Evolutionary conservation across 2,797 vertebrate species (phyloP).

Genomic region (Sylvia borin): DNA sequence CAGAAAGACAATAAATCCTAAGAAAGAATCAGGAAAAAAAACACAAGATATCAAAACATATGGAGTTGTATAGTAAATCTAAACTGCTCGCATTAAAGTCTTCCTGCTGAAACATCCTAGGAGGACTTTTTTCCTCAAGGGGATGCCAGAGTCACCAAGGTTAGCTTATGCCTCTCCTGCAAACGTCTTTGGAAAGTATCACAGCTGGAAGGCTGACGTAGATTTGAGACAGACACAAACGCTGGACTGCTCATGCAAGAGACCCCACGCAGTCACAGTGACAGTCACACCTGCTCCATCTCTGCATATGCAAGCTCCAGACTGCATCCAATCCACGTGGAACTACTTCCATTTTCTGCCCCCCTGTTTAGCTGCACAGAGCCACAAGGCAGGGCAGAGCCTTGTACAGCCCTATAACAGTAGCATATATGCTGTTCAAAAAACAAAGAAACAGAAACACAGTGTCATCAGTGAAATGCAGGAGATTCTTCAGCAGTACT

Average conservation of each 20-base stretch:
- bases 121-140: neutral
- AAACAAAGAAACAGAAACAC: neutral
- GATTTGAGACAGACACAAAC: neutral
- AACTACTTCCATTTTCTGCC: neutral
- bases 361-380: neutral
- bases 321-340: neutral
- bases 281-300: neutral
- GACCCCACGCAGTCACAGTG: neutral
- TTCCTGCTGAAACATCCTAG: neutral
- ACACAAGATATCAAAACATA: neutral
- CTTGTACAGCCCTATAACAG: too few relatives aligned
- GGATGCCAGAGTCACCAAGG: neutral
- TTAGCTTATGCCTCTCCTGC: neutral
- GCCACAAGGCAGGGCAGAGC: neutral
- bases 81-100: neutral
- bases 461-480: neutral
- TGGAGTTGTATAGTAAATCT: neutral
- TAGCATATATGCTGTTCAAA: neutral
- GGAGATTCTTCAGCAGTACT: neutral
- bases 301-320: neutral
- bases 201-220: neutral
- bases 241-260: neutral
- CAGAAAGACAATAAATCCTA: slow-evolving; percentile 6
- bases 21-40: neutral
- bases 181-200: neutral